Base-by-base conservation (phyloP, 2,113 vertebrate species). In the Rhipidura dahli region DNA sequence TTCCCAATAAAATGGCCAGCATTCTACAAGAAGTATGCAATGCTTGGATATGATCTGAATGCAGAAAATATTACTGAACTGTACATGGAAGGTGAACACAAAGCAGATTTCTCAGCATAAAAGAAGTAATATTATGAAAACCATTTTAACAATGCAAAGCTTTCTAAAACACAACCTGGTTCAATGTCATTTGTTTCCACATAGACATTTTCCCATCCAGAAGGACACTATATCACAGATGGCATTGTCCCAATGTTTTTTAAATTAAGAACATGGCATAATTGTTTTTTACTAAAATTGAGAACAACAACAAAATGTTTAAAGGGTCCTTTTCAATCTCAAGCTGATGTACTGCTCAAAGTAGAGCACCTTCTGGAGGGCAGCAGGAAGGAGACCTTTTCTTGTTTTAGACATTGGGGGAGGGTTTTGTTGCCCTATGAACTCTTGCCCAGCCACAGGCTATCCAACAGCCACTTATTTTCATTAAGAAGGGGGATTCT, bases 231-330 rank as follows among this genome's bases (percentile, higher is more conserved):
- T 15, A 45, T 15, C 42, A 81, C 11, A 50, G 22, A 77, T 22
- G 37, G 11, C 6, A 24, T 0, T 59, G 13, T 47, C 37, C 40
- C 2, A 0, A 5, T 42, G 5, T 19, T 87, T 87, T 26, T 50
- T 12, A 45, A 59, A 45, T 47, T 9, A 26, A 60, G 16, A 84
- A 68, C 15, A 39, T 1, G 7, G 17, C 31, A n/a, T n/a, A 80
- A 51, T 4, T 64, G 33, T 3, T 89, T 82, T 71, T 72, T 27
- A 56, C 28, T 79, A 71, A 84, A 89, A 60, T 3, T 35, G 19
- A 61, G 40, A 93, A 64, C 8, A 6, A 39, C 5, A 49, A 69
- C 23, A 87, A 45, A 70, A 63, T 18, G 3, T 50, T 89, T 47
- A 56, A 89, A 70, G 24, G 27, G 27, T 3, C 11, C 17, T 65